phyloP scores from a whole-genome alignment of 2,888 invertebrate genomes.

The Alviniconcha strummeri region DNA sequence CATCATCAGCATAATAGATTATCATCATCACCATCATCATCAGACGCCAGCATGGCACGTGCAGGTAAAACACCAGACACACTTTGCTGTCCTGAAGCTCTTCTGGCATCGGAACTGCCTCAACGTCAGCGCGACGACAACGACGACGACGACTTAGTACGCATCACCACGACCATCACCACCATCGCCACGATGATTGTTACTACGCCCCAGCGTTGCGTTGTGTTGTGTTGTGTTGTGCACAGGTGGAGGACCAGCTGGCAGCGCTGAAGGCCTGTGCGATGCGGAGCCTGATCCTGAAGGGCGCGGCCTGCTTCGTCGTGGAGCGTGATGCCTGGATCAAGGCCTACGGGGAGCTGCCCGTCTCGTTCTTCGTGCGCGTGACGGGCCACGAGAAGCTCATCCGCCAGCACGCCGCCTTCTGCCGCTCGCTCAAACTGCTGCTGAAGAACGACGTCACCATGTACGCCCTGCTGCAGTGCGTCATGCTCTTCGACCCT shows the following conservation, averaged over 20 bases:
- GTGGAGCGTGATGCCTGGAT: slow-evolving; percentile 90
- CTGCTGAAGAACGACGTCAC: slow-evolving; percentile 86
- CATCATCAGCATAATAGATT: no score
- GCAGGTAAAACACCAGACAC: no score
- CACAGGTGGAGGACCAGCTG: slow-evolving; percentile 32
- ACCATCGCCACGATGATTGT: not conserved
- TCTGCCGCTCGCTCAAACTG: slow-evolving; percentile 60
- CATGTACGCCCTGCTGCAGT: slow-evolving; percentile 83
- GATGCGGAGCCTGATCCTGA: slow-evolving; percentile 81
- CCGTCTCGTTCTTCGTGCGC: slow-evolving; percentile 83
- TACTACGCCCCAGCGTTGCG: not conserved
- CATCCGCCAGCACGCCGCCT: slow-evolving; percentile 67
- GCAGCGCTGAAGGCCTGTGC: slow-evolving; percentile 32
- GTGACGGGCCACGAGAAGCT: slow-evolving; percentile 61
- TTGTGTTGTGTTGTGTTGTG: no score
- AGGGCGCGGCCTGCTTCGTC: slow-evolving; percentile 94
- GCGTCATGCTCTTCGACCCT: slow-evolving; percentile 34
- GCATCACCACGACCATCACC: not conserved
- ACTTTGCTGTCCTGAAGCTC: no score
- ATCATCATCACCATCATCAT: no score
- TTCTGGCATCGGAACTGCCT: not conserved
- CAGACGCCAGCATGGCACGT: no score
- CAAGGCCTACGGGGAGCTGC: slow-evolving; percentile 76
- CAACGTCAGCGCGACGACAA: not conserved
- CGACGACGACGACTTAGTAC: not conserved